Evolutionary conservation across 2,888 invertebrate genomes (phyloP).

Genomic region (Julus scandinavius): DNA sequence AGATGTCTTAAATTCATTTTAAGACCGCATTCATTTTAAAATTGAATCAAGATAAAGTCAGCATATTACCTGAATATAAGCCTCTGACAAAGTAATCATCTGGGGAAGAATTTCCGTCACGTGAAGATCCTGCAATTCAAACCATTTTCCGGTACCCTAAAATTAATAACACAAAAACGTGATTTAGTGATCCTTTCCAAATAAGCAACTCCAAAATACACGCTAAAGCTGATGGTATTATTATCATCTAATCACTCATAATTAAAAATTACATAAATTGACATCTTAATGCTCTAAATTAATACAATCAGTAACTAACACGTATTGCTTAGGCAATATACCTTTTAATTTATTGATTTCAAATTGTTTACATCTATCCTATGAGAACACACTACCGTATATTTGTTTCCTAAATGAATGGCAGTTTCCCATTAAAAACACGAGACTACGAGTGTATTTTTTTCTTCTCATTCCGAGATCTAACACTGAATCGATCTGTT

Average conservation of each 20-base stretch:
- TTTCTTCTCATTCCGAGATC: background rate
- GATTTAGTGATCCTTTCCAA: background rate
- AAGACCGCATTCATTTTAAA: background rate
- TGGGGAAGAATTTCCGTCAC: slow-evolving; percentile 98
- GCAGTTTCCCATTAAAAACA: too few species aligned
- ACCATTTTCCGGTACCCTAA: slow-evolving; percentile 85
- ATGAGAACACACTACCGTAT: too few species aligned
- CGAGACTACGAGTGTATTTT: too few species aligned
- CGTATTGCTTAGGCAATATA: too few species aligned
- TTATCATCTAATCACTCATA: too few species aligned
- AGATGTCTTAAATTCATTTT: background rate
- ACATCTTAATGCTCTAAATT: too few species aligned
- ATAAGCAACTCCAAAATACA: background rate
- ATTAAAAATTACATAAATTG: too few species aligned
- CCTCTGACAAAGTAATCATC: slow-evolving; percentile 99
- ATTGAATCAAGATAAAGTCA: background rate
- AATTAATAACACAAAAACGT: background rate
- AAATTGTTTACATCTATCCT: too few species aligned
- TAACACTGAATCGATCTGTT: background rate
- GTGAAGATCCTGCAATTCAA: slow-evolving; percentile 92
- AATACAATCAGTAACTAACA: too few species aligned
- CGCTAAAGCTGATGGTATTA: too few species aligned
- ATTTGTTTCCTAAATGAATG: too few species aligned
- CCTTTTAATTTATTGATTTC: too few species aligned
- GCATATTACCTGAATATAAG: slow-evolving; percentile 86